Evolutionary conservation across 2,113 vertebrate genomes (phyloP).

Genomic region (Gymnobelideus leadbeateri): DNA sequence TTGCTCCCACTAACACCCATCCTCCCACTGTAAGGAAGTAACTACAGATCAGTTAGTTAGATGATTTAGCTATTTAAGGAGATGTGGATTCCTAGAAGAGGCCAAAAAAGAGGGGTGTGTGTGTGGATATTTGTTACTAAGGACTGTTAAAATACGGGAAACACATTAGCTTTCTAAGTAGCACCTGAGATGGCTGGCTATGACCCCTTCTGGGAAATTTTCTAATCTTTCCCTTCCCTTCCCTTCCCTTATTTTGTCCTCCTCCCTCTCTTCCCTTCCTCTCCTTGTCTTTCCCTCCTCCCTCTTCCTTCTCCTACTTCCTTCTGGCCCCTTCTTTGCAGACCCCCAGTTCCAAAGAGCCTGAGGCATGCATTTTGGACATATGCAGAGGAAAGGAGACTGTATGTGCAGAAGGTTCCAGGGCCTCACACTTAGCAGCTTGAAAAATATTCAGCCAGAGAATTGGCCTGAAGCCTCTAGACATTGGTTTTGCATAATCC

Average conservation of each 20-base stretch:
- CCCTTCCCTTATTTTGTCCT: background rate
- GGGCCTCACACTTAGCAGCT: constrained; percentile 5
- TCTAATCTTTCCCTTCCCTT: background rate
- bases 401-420: background rate
- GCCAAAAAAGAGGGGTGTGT: background rate
- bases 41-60: background rate
- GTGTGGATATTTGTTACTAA: background rate
- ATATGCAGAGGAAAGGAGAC: background rate
- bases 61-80: background rate
- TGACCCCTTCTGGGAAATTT: background rate
- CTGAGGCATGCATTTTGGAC: background rate
- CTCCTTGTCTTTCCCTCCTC: background rate
- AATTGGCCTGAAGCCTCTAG: constrained; percentile 13
- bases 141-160: background rate
- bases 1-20: background rate
- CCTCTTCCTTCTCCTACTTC: background rate
- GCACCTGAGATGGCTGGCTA: background rate
- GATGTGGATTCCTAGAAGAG: background rate
- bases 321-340: background rate
- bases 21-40: background rate
- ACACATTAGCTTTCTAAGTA: background rate
- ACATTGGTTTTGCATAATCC: background rate
- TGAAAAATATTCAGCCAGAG: constrained; percentile 6
- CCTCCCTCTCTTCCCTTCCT: background rate
- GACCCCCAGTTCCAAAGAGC: background rate